Conservation (phyloP, 1,140 invertebrate genomes). For the Pissodes strobi region DNA sequence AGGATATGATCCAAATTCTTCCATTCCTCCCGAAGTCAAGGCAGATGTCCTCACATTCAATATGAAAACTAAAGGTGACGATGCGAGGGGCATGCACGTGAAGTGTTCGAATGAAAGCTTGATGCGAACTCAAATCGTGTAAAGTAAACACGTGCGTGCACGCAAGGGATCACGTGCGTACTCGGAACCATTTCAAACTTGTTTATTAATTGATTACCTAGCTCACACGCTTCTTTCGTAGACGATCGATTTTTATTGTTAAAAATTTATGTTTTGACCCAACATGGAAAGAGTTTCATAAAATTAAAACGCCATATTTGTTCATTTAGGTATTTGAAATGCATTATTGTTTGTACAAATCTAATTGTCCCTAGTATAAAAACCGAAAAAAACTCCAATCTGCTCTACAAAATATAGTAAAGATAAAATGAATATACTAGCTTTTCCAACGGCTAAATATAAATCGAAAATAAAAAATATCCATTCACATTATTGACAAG, state of each 20-base stretch:
- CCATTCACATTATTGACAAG: background rate
- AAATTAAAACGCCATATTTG: background rate
- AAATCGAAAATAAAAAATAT: background rate
- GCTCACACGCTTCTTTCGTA: background rate
- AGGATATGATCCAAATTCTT: too few relatives aligned
- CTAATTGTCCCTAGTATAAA: background rate
- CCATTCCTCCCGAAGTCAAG: too few relatives aligned
- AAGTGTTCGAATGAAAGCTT: background rate
- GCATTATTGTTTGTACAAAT: too few relatives aligned
- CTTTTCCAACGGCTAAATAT: background rate
- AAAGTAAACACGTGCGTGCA: background rate
- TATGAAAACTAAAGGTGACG: too few relatives aligned
- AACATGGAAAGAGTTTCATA: background rate
- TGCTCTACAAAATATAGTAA: background rate
- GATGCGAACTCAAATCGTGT: background rate
- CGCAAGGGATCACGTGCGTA: background rate
- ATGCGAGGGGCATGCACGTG: too few relatives aligned
- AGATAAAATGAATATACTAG: background rate
- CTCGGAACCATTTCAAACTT: background rate
- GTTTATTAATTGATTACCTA: background rate
- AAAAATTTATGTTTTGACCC: background rate
- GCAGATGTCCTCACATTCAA: too few relatives aligned
- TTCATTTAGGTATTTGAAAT: slow-evolving; percentile 4
- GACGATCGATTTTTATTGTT: background rate
- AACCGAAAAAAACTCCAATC: background rate